Conservation (phyloP, 2,888 invertebrate species). For the Eupeodes latifasciatus region DNA sequence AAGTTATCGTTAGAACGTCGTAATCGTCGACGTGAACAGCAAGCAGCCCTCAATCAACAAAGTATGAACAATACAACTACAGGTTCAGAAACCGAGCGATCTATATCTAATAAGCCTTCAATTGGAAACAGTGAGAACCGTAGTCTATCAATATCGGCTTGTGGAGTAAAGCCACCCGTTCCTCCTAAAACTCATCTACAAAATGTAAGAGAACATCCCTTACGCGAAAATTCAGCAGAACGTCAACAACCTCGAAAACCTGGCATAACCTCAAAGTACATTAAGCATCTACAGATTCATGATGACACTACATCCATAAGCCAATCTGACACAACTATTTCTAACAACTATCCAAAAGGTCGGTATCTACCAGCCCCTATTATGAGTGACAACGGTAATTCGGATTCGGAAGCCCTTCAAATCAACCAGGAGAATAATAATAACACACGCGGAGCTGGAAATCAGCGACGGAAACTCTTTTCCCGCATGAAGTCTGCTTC, state of each 20-base stretch:
- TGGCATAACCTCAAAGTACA: conserved; percentile 82
- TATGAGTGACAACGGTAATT: conserved; percentile 83
- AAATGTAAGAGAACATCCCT: conserved; percentile 52
- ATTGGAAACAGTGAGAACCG: conserved; percentile 84
- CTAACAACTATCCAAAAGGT: conserved; percentile 82
- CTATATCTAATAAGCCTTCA: conserved; percentile 89
- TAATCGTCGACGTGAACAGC: conserved; percentile 87
- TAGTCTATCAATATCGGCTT: conserved; percentile 76
- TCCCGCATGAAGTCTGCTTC: conserved; percentile 89
- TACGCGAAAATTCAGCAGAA: conserved; percentile 78
- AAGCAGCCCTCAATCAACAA: conserved; percentile 80
- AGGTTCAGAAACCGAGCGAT: conserved; percentile 92
- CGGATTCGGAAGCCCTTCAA: conserved; percentile 81
- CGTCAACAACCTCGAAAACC: conserved; percentile 78
- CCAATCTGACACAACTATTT: conserved; percentile 84
- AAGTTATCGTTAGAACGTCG: conserved; percentile 91
- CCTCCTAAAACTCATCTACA: conserved; percentile 81
- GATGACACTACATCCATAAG: conserved; percentile 83
- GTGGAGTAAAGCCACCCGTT: conserved; percentile 79
- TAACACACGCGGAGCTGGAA: conserved; percentile 79
- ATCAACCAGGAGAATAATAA: conserved; percentile 85
- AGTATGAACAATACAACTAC: conserved; percentile 86
- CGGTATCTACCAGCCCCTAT: conserved; percentile 80
- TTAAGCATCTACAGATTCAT: conserved; percentile 82
- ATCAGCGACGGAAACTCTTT: conserved; percentile 88